Evolutionary conservation across 1,140 invertebrate genomes (phyloP).

Genomic region (Pseudomyrmex flavicornis): DNA sequence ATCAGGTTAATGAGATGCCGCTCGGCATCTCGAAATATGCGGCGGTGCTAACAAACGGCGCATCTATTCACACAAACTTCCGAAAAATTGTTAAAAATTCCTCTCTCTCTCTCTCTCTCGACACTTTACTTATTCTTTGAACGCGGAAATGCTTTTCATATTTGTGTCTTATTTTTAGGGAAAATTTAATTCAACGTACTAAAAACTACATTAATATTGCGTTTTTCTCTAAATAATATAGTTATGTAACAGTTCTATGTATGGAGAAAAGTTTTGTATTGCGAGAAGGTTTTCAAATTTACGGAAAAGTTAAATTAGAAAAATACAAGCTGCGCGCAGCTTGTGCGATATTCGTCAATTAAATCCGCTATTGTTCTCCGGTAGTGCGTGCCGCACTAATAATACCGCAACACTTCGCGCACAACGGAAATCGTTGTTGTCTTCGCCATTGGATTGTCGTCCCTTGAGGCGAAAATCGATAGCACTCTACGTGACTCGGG

Average conservation of each 20-base stretch:
- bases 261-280: not conserved
- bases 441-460: slow-evolving; percentile 8
- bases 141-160: not conserved
- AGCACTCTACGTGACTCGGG: slow-evolving; percentile 46
- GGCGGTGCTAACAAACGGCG: not conserved
- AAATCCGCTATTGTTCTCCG: slow-evolving; percentile 25
- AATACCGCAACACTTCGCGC: not conserved
- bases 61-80: not conserved
- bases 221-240: too few relatives aligned
- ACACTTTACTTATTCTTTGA: not conserved
- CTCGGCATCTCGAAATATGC: not conserved
- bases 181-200: not conserved
- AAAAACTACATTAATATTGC: too few relatives aligned
- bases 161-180: not conserved
- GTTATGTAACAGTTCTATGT: too few relatives aligned
- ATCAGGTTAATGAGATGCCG: slow-evolving; percentile 10
- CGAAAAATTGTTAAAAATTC: too few relatives aligned
- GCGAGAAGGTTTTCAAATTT: not conserved
- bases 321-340: not conserved
- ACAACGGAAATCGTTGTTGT: slow-evolving; percentile 32
- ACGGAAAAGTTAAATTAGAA: not conserved
- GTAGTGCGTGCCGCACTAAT: slow-evolving; percentile 1
- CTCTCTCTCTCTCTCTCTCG: not conserved
- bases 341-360: slow-evolving; percentile 33
- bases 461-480: slow-evolving; percentile 40